Evolutionary conservation across 2,888 invertebrate species (phyloP), one percentile per base, ranked within the genome.

Genomic region (Alentia gelatinosa): DNA sequence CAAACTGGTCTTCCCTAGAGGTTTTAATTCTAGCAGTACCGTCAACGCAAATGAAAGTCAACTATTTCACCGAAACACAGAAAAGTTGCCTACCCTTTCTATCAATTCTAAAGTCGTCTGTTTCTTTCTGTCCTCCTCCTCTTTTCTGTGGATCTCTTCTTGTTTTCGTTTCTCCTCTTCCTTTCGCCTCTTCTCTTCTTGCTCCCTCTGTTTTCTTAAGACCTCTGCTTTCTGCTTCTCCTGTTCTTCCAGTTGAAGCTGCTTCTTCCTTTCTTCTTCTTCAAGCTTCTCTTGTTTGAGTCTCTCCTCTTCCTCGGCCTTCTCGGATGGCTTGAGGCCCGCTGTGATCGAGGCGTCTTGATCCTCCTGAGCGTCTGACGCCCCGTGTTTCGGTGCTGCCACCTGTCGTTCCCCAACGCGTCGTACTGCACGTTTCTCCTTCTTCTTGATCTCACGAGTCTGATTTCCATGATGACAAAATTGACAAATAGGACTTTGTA

Each of bases 381-480:
- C 9, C 47, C 19, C 9, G 5, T 63, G 5, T n/a, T 12, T 63
- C 5, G 63, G 15, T 12, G 63, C 19, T 5, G n/a, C 37, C 4
- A 23, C 15, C 39, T 79, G 79, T 1, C 39, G 35, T 5, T 86
- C 23, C 0, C 47, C 47, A 9, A 86, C 86, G 1, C 86, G 23
- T 33, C 86, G 42, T 86, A 47, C 42, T 33, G 86, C 86, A 15
- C 35, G 12, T 26, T 86, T 86, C 35, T 86, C 86, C 47, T 86
- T 86, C 47, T 86, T 86, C 86, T 86, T 86, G 1, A 86, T 86
- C 30, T 86, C 86, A 1, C 86, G 26, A 47, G 47, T 47, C 86
- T 86, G 86, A n/a, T n/a, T n/a, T n/a, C 23, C 15, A 50, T 56
- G 56, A 9, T 4, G 56, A 19, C 19, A 3, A 56, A 19, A 5